A percentile compares a stretch with the other conserved stretches of the same genome.
phyloP scores from a whole-genome alignment of 1,140 invertebrate species.

The Euborellia annulipes region DNA sequence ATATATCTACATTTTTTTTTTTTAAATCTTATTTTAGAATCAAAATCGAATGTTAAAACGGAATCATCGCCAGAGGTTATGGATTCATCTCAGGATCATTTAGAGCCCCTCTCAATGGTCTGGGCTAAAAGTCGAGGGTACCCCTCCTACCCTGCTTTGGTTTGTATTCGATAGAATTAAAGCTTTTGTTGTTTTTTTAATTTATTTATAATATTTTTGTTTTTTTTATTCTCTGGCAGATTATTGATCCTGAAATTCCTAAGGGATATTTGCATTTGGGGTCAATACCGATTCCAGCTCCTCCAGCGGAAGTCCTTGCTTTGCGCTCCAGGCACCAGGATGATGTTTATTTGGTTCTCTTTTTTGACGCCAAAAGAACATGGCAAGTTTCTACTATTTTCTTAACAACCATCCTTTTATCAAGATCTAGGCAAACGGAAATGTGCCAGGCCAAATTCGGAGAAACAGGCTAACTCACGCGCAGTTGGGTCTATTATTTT shows the following conservation, averaged over 20 bases:
- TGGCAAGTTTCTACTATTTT: slow-evolving; percentile 40
- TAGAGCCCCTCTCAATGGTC: slow-evolving; percentile 77
- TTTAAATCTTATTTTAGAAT: too few species aligned
- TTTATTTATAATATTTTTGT: not conserved
- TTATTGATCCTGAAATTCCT: slow-evolving; percentile 87
- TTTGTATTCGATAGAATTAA: slow-evolving; percentile 21
- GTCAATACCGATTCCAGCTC: slow-evolving; percentile 82
- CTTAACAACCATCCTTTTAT: too few species aligned
- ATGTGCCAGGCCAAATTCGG: too few species aligned
- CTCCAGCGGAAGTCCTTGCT: slow-evolving; percentile 77
- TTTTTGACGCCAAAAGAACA: slow-evolving; percentile 89
- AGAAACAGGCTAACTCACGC: too few species aligned
- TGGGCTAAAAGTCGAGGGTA: slow-evolving; percentile 95
- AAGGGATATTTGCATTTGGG: slow-evolving; percentile 77
- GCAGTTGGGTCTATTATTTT: too few species aligned
- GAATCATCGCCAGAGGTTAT: slow-evolving; percentile 16
- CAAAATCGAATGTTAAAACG: slow-evolving; percentile 15
- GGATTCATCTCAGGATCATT: slow-evolving; percentile 18
- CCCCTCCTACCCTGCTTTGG: slow-evolving; percentile 89
- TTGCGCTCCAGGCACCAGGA: slow-evolving; percentile 63
- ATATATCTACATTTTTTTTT: too few species aligned
- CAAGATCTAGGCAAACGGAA: too few species aligned
- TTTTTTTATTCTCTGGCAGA: slow-evolving; percentile 29
- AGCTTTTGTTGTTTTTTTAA: not conserved
- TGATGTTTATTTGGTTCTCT: slow-evolving; percentile 76